A percentile compares a stretch with the other conserved stretches of the same genome.
Conservation (phyloP, 2,888 invertebrate species). For the Protonemura montana region DNA sequence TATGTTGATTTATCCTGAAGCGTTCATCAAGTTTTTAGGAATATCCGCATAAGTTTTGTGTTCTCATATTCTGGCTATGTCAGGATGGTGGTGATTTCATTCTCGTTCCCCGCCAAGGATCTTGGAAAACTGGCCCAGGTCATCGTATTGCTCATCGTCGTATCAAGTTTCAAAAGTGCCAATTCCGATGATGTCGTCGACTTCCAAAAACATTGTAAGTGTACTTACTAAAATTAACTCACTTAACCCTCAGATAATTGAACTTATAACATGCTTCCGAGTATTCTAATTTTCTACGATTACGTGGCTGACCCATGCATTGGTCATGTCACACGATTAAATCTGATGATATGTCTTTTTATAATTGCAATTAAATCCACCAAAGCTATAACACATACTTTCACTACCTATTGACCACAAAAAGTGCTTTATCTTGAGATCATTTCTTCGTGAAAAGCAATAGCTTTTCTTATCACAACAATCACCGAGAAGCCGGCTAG, state of each 20-base stretch:
- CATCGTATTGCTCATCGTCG: neutral
- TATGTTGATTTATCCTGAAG: neutral
- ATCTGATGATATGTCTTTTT: too few species aligned
- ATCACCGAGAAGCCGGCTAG: neutral
- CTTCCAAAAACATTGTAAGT: conserved; percentile 47
- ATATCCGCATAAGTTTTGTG: neutral
- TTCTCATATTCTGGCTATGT: neutral
- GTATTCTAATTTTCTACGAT: neutral
- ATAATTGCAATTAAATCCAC: too few species aligned
- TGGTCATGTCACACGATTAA: too few species aligned
- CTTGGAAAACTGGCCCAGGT: neutral
- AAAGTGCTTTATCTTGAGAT: neutral
- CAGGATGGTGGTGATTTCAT: conserved; percentile 27
- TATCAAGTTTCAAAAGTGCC: conserved; percentile 25
- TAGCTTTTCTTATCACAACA: neutral
- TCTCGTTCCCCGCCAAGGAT: neutral
- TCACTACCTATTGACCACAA: too few species aligned
- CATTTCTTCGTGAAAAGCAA: neutral
- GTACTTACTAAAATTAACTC: neutral
- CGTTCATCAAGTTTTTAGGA: neutral
- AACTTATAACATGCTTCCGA: neutral
- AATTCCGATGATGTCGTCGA: conserved; percentile 43
- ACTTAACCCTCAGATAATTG: neutral
- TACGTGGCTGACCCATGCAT: neutral
- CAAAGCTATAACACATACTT: too few species aligned